Percentiles rank a stretch among this genome's conserved stretches.
Evolutionary conservation across 2,888 invertebrate species (phyloP).

Genomic region (Strigamia transsilvanica): DNA sequence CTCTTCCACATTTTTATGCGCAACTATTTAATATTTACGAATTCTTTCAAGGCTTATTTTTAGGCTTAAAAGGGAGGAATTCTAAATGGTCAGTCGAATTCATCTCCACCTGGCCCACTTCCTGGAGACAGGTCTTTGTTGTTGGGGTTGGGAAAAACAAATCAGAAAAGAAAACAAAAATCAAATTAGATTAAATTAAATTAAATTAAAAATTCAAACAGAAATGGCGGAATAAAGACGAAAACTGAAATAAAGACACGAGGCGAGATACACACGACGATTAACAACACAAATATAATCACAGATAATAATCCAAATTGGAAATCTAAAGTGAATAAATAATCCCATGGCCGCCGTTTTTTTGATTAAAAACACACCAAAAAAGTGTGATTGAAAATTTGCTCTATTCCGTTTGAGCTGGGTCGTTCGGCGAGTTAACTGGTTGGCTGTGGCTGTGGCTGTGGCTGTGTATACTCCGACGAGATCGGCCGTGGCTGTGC

Average conservation of each 20-base stretch:
- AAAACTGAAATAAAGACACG: not conserved
- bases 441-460: no score
- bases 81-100: not conserved
- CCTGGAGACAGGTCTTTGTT: slow-evolving; percentile 15
- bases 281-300: not conserved
- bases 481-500: slow-evolving; percentile 3
- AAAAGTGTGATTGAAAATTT: not conserved
- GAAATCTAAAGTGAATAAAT: not conserved
- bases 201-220: not conserved
- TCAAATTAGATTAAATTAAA: not conserved
- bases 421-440: no score
- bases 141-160: not conserved
- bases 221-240: not conserved
- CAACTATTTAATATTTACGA: not conserved
- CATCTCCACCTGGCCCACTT: slow-evolving; percentile 15
- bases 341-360: not conserved
- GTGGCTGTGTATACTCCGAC: no score
- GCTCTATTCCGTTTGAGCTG: slow-evolving; percentile 3
- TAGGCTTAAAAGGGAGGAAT: not conserved
- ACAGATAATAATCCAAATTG: slow-evolving; percentile 10
- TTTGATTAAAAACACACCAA: no score
- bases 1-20: no score
- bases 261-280: not conserved
- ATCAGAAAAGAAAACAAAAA: not conserved
- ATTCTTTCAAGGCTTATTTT: not conserved